These are phyloP conservation scores for Burhinus oedicnemus DNA, from an alignment of 2,113 vertebrate species.

Conservation along the genomic window DNA sequence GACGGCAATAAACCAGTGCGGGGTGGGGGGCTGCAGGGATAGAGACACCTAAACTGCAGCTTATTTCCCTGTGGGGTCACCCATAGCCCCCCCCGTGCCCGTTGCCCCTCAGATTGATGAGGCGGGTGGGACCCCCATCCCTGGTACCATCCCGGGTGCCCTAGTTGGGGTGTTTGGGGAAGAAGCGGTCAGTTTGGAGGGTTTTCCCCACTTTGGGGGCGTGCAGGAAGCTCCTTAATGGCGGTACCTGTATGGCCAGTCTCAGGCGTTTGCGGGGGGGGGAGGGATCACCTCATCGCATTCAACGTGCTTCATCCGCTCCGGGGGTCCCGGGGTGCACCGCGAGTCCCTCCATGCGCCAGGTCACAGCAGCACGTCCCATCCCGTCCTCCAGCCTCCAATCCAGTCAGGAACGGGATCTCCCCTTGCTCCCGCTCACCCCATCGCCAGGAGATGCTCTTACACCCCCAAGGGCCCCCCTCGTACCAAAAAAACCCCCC, in stretches of 20 bases:
- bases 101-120: too few species aligned
- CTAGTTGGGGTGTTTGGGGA: not conserved
- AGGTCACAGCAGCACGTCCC: rapidly evolving
- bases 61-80: too few species aligned
- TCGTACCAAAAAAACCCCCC: rapidly evolving
- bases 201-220: not conserved
- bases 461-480: not conserved
- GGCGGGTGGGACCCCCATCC: not conserved
- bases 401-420: rapidly evolving
- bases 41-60: not conserved
- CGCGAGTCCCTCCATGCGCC: rapidly evolving
- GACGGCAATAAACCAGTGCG: rapidly evolving
- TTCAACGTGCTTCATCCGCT: not conserved
- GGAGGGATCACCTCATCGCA: not conserved
- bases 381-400: not conserved
- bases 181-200: not conserved
- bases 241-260: not conserved
- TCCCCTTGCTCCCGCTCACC: rapidly evolving
- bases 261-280: rapidly evolving
- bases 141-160: not conserved
- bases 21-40: rapidly evolving
- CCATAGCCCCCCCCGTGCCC: not conserved
- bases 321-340: too few species aligned
- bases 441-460: not conserved
- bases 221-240: rapidly evolving